Evolutionary conservation across 2,113 vertebrate species (phyloP), one percentile per base, ranked within the genome.

Genomic region (Corythornis vintsioides): DNA sequence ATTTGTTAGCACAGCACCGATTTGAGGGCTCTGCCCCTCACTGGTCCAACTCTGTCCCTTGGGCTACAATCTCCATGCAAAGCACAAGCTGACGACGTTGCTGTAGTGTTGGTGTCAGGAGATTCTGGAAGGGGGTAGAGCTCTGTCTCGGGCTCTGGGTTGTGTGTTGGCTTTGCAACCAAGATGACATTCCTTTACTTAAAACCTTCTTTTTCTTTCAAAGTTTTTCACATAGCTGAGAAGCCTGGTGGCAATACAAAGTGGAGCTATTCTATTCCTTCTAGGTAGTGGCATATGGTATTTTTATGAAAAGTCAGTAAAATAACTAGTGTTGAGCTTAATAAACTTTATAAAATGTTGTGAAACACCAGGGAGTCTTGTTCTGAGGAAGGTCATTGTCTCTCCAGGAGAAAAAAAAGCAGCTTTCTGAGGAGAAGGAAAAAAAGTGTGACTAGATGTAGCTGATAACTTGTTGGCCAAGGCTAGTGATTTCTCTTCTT

Each of bases 41-140:
- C 48, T 10, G 53, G 1, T 84, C 47, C 66, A 18, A 16, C n/a
- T 42, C 53, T 5, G 6, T 15, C n/a, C 69, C 15, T 4, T 13
- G 69, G 48, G 7, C 5, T 20, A 40, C 24, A 0, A 4, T 13
- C 45, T 69, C 35, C 0, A 0, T 0, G 15, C 11, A 1, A 14
- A 78, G 73, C 24, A 1, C 29, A 9, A 53, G 48, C 0, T 0
- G 40, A 7, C 0, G 0, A 1, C 0, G 18, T 4, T 7, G 19
- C n/a, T 66, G 31, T 11, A 25, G 52, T 3, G n/a, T 13, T 57
- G 19, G 28, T 7, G 11, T 10, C 0, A 2, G 65, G 77, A 18
- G 24, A 24, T 75, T 60, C 65, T 38, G 73, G n/a, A 43, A 28
- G 40, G 20, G 31, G 35, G 35, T 29, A 56, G 14, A 22, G 25